Evolutionary conservation across 2,113 vertebrate genomes (phyloP), one percentile per base, ranked within the genome.

Genomic region (Xiphophorus hellerii): DNA sequence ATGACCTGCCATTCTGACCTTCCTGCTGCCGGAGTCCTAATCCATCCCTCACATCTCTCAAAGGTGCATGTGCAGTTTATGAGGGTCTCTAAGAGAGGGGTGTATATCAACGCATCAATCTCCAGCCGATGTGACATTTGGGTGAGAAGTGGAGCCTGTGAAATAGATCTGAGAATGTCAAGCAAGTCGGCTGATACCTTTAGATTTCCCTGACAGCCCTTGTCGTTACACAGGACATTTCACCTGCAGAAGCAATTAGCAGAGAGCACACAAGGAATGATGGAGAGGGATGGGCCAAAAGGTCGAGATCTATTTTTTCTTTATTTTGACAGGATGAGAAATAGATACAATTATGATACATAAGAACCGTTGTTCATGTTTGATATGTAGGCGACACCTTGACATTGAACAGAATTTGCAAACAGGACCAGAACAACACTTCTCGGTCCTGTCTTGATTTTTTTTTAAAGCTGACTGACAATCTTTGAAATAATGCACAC

Each of bases 1-100:
- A 93, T 88, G 85, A 91, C 78, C 86, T 90, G 88, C 82, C 85
- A 85, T 78, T 82, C 76, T 54, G 1, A 31, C 37, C 72, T 62
- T 31, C 69, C 71, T 62, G 70, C 77, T 62, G 68, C 73, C 74
- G 42, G 69, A 82, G n/a, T 66, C 62, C 76, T n/a, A 0, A 44
- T 69, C 37, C 73, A 73, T 73, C 28, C 30, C 44, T 29, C 58
- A 27, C 20, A 31, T 29, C 20, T 62, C 63, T 64, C 33, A 4
- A 5, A 6, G 48, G 48, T 37, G 51, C 62, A 20, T 76, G 60
- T 35, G 72, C 39, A 44, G 68, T 44, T 37, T 73, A 48, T 74
- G 67, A 71, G 63, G 65, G 66, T 48, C 54, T 61, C 54, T 12
- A 28, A 62, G 69, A 37, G 20, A 1, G 64, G 33, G 42, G 20